Conservation (phyloP, 2,797 vertebrate genomes). For the Argyrosomus regius region DNA sequence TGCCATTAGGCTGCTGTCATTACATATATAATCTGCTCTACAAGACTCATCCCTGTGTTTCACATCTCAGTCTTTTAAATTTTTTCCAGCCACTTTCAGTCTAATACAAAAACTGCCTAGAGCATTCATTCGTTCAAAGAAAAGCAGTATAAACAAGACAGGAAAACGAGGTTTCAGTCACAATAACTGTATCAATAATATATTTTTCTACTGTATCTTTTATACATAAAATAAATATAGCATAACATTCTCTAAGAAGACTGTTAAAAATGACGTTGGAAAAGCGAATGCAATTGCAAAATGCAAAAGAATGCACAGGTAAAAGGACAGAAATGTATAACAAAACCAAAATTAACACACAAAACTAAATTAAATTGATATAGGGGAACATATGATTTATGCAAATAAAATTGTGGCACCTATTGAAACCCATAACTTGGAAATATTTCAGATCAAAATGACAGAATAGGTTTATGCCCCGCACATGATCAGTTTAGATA, state of each 20-base stretch:
- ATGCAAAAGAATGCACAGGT: too few species aligned
- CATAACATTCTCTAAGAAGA: background rate
- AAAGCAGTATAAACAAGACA: conserved; percentile 18
- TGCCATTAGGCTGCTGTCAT: conserved; percentile 61
- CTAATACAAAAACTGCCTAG: conserved; percentile 21
- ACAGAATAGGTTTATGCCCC: background rate
- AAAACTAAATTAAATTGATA: background rate
- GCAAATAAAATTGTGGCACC: background rate
- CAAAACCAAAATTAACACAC: background rate
- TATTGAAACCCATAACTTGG: background rate
- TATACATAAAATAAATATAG: background rate
- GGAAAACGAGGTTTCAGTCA: background rate
- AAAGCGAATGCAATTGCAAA: background rate
- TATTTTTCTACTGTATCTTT: background rate
- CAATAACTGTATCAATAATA: background rate
- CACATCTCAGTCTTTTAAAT: conserved; percentile 16
- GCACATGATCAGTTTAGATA: background rate
- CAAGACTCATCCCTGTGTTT: conserved; percentile 39
- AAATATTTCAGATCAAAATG: conserved; percentile 14
- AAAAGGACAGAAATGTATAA: background rate
- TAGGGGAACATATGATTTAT: background rate
- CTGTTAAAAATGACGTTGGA: background rate
- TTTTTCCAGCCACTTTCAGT: conserved; percentile 6
- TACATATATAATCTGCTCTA: conserved; percentile 44
- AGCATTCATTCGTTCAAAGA: conserved; percentile 36